Evolutionary conservation across 2,113 vertebrate genomes (phyloP).

Genomic region (Hiodon tergisus): DNA sequence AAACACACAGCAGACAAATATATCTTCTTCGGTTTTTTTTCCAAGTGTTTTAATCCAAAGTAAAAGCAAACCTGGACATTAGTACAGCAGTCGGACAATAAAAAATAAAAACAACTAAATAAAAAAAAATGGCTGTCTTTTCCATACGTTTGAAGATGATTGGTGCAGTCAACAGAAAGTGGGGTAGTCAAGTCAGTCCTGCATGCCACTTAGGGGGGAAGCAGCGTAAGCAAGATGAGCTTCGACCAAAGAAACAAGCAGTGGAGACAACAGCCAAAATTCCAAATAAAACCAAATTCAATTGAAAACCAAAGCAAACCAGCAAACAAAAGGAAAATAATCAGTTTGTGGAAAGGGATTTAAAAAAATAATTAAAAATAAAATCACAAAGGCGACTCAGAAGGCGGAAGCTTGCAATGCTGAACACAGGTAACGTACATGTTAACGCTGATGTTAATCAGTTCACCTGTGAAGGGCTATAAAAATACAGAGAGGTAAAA

Average conservation of each 20-base stretch:
- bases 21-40: conserved; percentile 19
- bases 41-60: conserved; percentile 75
- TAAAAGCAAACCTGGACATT: conserved; percentile 65
- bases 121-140: conserved; percentile 33
- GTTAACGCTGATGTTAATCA: not conserved
- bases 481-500: not conserved
- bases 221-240: not conserved
- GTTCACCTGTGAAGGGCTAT: not conserved
- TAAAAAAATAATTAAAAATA: not conserved
- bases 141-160: conserved; percentile 41
- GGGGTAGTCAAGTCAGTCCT: not conserved
- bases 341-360: not conserved
- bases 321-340: not conserved
- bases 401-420: not conserved
- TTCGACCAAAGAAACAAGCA: conserved; percentile 11
- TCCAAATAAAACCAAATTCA: conserved; percentile 8
- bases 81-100: conserved; percentile 63
- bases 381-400: not conserved
- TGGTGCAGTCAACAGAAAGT: conserved; percentile 7
- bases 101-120: not conserved
- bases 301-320: not conserved
- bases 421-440: not conserved
- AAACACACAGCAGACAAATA: not conserved
- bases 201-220: not conserved
- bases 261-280: not conserved